Percentiles rank a stretch among this genome's conserved stretches.
Evolutionary conservation across 2,888 invertebrate species (phyloP).

Genomic region (Pterostichus madidus): DNA sequence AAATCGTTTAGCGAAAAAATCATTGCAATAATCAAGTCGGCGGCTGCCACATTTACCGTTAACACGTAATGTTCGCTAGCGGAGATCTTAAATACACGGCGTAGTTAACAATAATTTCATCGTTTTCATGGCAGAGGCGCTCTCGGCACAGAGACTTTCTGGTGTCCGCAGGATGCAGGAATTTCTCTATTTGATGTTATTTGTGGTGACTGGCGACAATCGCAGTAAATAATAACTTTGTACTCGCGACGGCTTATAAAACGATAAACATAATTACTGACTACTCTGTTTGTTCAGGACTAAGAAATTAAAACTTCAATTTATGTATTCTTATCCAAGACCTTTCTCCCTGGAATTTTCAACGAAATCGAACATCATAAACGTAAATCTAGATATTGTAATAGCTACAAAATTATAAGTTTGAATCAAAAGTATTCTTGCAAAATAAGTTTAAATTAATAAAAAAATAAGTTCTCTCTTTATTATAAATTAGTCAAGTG

Average conservation of each 20-base stretch:
- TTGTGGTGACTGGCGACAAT: background rate
- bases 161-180: background rate
- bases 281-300: background rate
- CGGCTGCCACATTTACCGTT: constrained; percentile 53
- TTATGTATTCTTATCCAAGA: background rate
- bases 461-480: too few species aligned
- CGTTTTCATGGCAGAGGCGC: constrained; percentile 36
- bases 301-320: background rate
- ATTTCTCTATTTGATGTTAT: constrained; percentile 9
- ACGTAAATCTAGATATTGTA: too few species aligned
- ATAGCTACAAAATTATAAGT: too few species aligned
- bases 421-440: too few species aligned
- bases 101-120: constrained; percentile 58
- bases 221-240: too few species aligned
- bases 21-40: constrained; percentile 53
- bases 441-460: too few species aligned
- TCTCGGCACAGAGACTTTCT: background rate
- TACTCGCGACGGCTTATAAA: background rate
- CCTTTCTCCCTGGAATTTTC: background rate
- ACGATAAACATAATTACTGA: background rate
- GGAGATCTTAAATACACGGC: constrained; percentile 47
- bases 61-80: constrained; percentile 51
- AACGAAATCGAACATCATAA: background rate
- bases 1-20: constrained; percentile 49
- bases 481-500: too few species aligned